Base-by-base conservation (phyloP, 2,888 invertebrate species). In the Xylocampa areola region DNA sequence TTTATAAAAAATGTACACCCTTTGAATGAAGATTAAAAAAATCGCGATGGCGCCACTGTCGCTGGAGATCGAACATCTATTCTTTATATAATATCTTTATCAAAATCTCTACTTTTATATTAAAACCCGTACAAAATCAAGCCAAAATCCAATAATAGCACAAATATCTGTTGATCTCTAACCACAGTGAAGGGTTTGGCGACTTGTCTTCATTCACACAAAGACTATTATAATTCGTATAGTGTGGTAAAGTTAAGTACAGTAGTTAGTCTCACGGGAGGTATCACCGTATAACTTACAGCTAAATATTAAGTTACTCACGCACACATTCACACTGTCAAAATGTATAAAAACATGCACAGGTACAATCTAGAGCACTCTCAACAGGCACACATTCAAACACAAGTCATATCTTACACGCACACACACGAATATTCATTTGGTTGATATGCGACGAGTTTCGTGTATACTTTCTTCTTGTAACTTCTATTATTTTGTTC, bases 371-470 rank as follows among this genome's bases (percentile, higher is more conserved):
- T 41, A 39, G 27, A 47, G 25, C 55, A 35, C 37, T 35, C 51
- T 43, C 16, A 69, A 65, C 60, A 64, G 71, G 63, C 53, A 59
- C 69, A 55, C 47, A 63, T 44, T 50, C 39, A 53, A 3, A 25
- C 36, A 11, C 13, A 29, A 16, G 0, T 19, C 29, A 14, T 7
- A 59, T 52, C 62, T 48, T 45, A 54, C 58, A 43, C 45, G 43
- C 63, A 48, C 44, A 52, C 66, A 66, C 47, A 61, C 53, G 51
- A 59, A 64, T 58, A 65, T 52, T 57, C 70, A 71, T 79, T 81
- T 75, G 81, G 77, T 80, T 72, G 80, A 73, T 76, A 79, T 72
- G 77, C 70, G 75, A 76, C 73, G 70, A 76, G 68, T 67, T 73
- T 61, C 69, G 64, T 73, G 62, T 63, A 58, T 61, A 32, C 14